phyloP scores from a whole-genome alignment of 2,113 vertebrate species.

The Danionella cerebrum region DNA sequence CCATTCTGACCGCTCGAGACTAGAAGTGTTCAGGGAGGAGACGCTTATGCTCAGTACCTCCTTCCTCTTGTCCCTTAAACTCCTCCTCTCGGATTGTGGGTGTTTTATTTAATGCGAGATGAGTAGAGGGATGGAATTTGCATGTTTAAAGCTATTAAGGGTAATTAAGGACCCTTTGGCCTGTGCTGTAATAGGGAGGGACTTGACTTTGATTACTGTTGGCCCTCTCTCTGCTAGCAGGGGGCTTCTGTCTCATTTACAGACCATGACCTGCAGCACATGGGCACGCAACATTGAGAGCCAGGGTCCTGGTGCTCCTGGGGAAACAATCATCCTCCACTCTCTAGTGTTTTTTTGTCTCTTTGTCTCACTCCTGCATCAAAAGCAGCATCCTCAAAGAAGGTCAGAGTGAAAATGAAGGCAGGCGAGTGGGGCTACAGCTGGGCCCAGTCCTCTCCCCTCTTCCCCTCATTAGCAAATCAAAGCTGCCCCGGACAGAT shows the following conservation, averaged over 20 bases:
- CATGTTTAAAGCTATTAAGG: conserved; percentile 90
- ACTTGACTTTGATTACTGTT: conserved; percentile 80
- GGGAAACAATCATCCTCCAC: background rate
- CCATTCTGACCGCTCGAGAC: background rate
- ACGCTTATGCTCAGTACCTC: conserved; percentile 30
- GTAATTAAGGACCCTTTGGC: conserved; percentile 89
- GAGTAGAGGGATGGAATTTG: conserved; percentile 69
- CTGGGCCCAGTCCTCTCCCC: conserved; percentile 88
- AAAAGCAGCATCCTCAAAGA: conserved; percentile 87
- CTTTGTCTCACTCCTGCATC: conserved; percentile 71
- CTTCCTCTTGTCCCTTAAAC: conserved; percentile 43
- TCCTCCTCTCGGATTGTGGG: conserved; percentile 30
- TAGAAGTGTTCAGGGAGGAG: conserved; percentile 59
- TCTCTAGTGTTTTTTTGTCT: conserved; percentile 1
- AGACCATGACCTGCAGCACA: conserved; percentile 19
- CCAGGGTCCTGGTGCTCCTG: conserved; percentile 66
- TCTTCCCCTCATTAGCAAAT: conserved; percentile 99
- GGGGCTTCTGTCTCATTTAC: conserved; percentile 77
- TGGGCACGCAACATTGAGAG: conserved; percentile 37
- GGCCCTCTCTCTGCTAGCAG: conserved; percentile 71
- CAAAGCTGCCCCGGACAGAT: conserved; percentile 95
- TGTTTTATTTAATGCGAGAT: conserved; percentile 50
- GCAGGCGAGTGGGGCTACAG: conserved; percentile 89
- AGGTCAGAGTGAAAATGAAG: conserved; percentile 96
- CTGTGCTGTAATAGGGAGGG: conserved; percentile 69